Conservation (phyloP, 2,888 invertebrate species). For the Halictus quadricinctus region DNA sequence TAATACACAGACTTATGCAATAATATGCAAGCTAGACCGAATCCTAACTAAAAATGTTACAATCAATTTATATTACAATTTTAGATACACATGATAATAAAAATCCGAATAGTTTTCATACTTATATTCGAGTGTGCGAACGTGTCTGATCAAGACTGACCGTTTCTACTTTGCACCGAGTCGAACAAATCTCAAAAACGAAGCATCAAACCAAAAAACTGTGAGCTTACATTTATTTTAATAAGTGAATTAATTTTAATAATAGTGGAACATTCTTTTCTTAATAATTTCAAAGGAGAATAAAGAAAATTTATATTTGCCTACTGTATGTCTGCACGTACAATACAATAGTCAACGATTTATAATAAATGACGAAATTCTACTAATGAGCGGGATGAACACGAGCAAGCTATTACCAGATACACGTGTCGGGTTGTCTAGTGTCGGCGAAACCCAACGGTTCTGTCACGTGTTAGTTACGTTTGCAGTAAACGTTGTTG, state of each 20-base stretch:
- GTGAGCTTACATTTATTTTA: background rate
- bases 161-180: background rate
- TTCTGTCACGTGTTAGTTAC: conserved; percentile 12
- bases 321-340: background rate
- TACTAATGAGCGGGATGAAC: background rate
- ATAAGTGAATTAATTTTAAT: no score
- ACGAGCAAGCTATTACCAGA: conserved; percentile 25
- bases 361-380: background rate
- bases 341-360: background rate
- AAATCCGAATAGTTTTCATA: no score
- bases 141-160: background rate
- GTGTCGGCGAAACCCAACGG: background rate
- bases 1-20: no score
- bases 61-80: no score
- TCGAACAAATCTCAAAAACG: background rate
- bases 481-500: conserved; percentile 16
- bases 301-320: background rate
- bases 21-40: no score
- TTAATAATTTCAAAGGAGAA: background rate
- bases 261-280: background rate
- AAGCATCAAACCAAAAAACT: background rate
- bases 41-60: no score
- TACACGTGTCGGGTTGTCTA: conserved; percentile 4
- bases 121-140: background rate
- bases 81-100: no score